These are phyloP conservation scores for Origma solitaria DNA, from an alignment of 2,113 vertebrate genomes.

Conservation along the genomic window DNA sequence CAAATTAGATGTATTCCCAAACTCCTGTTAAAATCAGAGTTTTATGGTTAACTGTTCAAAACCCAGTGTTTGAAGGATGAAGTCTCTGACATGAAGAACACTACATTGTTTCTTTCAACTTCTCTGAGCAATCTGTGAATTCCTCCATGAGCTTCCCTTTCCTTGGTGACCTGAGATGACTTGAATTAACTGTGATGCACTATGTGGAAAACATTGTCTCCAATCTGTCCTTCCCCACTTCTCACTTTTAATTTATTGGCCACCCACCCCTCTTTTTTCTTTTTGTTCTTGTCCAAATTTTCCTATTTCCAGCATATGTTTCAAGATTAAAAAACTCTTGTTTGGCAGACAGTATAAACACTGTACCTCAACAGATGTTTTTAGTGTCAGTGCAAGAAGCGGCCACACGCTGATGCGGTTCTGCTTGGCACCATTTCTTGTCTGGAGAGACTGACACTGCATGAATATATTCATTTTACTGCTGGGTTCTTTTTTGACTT, in stretches of 20 bases:
- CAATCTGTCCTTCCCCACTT: not conserved
- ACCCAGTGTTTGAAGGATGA: not conserved
- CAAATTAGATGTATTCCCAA: not conserved
- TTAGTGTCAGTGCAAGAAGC: constrained; percentile 51
- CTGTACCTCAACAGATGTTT: constrained; percentile 61
- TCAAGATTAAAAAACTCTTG: constrained; percentile 61
- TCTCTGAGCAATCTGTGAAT: not conserved
- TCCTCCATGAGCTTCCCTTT: not conserved
- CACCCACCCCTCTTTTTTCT: constrained; percentile 40
- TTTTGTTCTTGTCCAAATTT: constrained; percentile 50
- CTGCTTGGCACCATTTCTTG: constrained; percentile 64
- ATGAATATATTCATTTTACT: constrained; percentile 64
- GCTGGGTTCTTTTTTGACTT: constrained; percentile 39
- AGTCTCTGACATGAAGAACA: not conserved
- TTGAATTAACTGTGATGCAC: constrained; percentile 14
- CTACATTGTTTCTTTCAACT: not conserved
- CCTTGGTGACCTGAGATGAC: constrained; percentile 36
- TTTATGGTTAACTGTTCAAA: not conserved
- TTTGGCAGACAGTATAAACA: constrained; percentile 32
- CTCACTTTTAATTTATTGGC: constrained; percentile 61
- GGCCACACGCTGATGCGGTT: constrained; percentile 69
- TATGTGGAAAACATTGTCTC: constrained; percentile 50
- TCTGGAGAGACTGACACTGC: constrained; percentile 59
- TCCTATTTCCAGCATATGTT: constrained; percentile 49
- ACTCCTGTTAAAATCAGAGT: not conserved